A percentile compares a stretch with the other conserved stretches of the same genome.
Conservation (phyloP, 2,797 vertebrate species). For the Sebastolobus altivelis region DNA sequence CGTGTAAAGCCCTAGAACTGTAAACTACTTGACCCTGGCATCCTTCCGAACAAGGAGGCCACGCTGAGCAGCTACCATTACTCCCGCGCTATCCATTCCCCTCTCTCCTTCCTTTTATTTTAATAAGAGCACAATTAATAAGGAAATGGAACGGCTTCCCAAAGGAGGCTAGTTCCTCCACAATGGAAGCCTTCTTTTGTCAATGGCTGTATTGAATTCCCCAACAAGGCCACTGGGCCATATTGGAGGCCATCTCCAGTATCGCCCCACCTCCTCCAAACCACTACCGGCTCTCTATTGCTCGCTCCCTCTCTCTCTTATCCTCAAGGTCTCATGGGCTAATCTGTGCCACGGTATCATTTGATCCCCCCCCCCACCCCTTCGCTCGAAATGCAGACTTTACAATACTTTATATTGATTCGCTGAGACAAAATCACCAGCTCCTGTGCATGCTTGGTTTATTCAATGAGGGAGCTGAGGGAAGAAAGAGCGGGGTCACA, state of each 20-base stretch:
- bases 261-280: conserved; percentile 53
- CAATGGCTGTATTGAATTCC: conserved; percentile 83
- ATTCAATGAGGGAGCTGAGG: conserved; percentile 50
- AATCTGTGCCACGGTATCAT: conserved; percentile 78
- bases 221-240: conserved; percentile 74
- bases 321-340: conserved; percentile 71
- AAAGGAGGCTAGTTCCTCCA: conserved; percentile 68
- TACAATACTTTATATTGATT: conserved; percentile 81
- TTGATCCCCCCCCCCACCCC: conserved; percentile 52
- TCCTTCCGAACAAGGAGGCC: conserved; percentile 62
- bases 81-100: conserved; percentile 57
- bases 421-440: conserved; percentile 48
- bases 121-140: conserved; percentile 83
- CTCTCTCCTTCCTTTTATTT: conserved; percentile 73
- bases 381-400: conserved; percentile 70
- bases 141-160: conserved; percentile 80
- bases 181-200: conserved; percentile 83
- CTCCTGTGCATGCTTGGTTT: conserved; percentile 61
- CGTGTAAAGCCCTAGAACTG: conserved; percentile 20
- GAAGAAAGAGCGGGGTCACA: conserved; percentile 31
- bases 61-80: conserved; percentile 66
- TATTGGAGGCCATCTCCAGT: conserved; percentile 80
- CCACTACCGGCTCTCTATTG: conserved; percentile 29
- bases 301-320: conserved; percentile 51
- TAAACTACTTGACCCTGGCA: conserved; percentile 70